Conservation (phyloP, 2,888 invertebrate genomes). For the Hemistola chrysoprasaria region DNA sequence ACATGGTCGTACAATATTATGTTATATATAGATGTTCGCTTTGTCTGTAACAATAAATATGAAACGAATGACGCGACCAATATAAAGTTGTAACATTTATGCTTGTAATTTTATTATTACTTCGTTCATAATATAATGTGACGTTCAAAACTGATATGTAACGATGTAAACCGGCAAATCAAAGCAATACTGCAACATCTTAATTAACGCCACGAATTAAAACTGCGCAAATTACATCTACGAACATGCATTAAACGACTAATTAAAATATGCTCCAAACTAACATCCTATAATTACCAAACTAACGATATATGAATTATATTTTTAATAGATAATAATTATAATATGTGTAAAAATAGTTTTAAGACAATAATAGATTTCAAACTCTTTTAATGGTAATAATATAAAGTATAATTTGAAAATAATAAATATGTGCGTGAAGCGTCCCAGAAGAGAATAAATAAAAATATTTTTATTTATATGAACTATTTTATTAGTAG, state of each 20-base stretch:
- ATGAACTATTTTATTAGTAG: slow-evolving; percentile 11
- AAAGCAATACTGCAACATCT: slow-evolving; percentile 48
- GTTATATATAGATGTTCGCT: too few relatives aligned
- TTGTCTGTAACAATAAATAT: too few relatives aligned
- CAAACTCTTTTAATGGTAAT: slow-evolving; percentile 50
- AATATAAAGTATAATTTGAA: slow-evolving; percentile 12
- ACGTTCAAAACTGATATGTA: slow-evolving; percentile 46
- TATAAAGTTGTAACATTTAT: slow-evolving; percentile 7
- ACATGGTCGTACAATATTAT: too few relatives aligned
- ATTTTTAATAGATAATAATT: slow-evolving; percentile 57
- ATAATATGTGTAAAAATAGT: slow-evolving; percentile 78
- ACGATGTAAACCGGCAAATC: slow-evolving; percentile 51
- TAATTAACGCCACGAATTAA: slow-evolving; percentile 46
- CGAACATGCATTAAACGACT: slow-evolving; percentile 75
- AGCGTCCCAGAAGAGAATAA: too few relatives aligned
- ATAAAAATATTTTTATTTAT: too few relatives aligned
- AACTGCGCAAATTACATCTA: slow-evolving; percentile 67
- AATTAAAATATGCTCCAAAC: slow-evolving; percentile 75
- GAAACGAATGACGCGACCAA: too few relatives aligned
- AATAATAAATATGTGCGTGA: too few relatives aligned
- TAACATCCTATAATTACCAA: slow-evolving; percentile 71
- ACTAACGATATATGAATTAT: slow-evolving; percentile 71
- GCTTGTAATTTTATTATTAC: slow-evolving; percentile 5
- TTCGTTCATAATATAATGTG: slow-evolving; percentile 11
- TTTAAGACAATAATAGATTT: slow-evolving; percentile 56